phyloP scores from a whole-genome alignment of 1,140 invertebrate species.

The Maconellicoccus hirsutus region DNA sequence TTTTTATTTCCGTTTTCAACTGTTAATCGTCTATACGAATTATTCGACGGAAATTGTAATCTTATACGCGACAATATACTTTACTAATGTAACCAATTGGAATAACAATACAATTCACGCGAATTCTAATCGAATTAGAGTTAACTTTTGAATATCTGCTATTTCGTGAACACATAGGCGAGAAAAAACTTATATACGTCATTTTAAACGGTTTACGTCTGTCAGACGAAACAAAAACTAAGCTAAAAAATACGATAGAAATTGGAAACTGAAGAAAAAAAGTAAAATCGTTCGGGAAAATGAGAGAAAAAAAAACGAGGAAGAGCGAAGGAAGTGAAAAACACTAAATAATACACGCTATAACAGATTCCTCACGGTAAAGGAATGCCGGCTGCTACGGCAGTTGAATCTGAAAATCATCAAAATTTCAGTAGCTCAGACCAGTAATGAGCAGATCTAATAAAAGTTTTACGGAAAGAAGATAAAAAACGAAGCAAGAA shows the following conservation, averaged over 20 bases:
- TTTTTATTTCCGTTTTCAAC: not conserved
- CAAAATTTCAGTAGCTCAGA: slow-evolving; percentile 31
- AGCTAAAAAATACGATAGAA: slow-evolving; percentile 8
- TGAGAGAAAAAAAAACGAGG: not conserved
- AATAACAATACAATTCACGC: no score
- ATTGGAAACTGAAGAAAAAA: no score
- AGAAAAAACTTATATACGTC: not conserved
- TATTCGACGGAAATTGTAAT: no score
- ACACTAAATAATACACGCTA: slow-evolving; percentile 9
- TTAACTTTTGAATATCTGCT: no score
- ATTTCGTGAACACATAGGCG: no score
- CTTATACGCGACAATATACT: no score
- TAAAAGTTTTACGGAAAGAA: slow-evolving; percentile 30
- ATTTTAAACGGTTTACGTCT: not conserved
- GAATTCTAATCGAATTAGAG: no score
- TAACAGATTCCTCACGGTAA: slow-evolving; percentile 19
- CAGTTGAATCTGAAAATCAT: slow-evolving; percentile 31
- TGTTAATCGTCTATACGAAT: no score
- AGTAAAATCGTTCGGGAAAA: not conserved
- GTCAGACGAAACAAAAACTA: not conserved
- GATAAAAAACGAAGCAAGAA: slow-evolving; percentile 24
- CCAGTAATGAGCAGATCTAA: slow-evolving; percentile 32
- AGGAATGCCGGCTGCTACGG: slow-evolving; percentile 23
- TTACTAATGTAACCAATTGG: no score
- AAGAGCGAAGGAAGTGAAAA: not conserved